A percentile compares a stretch with the other conserved stretches of the same genome.
Conservation (phyloP, 2,888 invertebrate species). For the Spisula solida region DNA sequence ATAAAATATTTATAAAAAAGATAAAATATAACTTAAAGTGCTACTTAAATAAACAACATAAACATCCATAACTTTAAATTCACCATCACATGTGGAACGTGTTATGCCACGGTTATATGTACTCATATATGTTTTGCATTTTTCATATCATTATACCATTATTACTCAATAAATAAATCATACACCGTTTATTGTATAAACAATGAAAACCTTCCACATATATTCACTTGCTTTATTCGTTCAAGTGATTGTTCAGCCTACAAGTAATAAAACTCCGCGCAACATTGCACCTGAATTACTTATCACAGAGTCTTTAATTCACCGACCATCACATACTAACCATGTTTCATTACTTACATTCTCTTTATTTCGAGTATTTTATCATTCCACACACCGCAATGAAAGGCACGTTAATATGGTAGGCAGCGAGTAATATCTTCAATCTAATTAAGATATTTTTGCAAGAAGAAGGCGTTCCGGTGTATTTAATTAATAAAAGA, state of each 20-base stretch:
- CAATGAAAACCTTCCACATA: background rate
- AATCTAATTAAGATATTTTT: constrained; percentile 54
- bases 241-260: background rate
- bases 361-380: constrained; percentile 61
- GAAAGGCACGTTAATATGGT: constrained; percentile 58
- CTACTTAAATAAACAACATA: no score
- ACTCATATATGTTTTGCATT: background rate
- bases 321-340: constrained; percentile 27
- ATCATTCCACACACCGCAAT: constrained; percentile 49
- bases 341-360: constrained; percentile 54
- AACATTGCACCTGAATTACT: constrained; percentile 45
- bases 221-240: constrained; percentile 2
- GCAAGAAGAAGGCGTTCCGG: constrained; percentile 68
- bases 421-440: constrained; percentile 46
- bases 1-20: no score
- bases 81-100: background rate
- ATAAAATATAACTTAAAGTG: no score
- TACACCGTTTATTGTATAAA: background rate
- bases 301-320: background rate
- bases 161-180: background rate
- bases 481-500: constrained; percentile 73
- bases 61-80: no score
- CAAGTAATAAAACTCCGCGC: background rate
- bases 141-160: background rate
- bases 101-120: background rate